Conservation (phyloP, 2,888 invertebrate genomes). For the Caenorhabditis japonica region DNA sequence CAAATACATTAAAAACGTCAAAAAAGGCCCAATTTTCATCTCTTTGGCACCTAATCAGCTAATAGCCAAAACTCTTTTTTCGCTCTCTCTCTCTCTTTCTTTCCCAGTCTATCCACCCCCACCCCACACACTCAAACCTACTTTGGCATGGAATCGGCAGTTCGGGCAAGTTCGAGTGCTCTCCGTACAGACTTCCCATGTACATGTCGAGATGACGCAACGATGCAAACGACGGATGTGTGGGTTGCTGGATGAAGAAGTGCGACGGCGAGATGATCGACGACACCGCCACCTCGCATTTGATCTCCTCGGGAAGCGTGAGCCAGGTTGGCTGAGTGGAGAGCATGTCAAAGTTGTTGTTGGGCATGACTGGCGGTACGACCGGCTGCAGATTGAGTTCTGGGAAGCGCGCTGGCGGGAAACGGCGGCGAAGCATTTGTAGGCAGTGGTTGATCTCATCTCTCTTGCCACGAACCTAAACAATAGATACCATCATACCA, state of each 20-base stretch:
- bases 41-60: too few relatives aligned
- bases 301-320: conserved; percentile 89
- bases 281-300: conserved; percentile 91
- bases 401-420: conserved; percentile 76
- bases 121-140: conserved; percentile 78
- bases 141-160: conserved; percentile 87
- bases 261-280: conserved; percentile 89
- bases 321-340: conserved; percentile 79
- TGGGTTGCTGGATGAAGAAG: conserved; percentile 93
- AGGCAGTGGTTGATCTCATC: conserved; percentile 76
- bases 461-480: conserved; percentile 72
- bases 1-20: too few relatives aligned
- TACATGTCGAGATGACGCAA: conserved; percentile 77
- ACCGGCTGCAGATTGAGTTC: conserved; percentile 77
- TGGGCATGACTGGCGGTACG: conserved; percentile 71
- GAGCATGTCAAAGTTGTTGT: conserved; percentile 59
- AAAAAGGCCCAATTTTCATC: too few relatives aligned
- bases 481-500: not conserved
- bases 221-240: conserved; percentile 91
- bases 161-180: conserved; percentile 83
- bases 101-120: too few relatives aligned
- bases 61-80: too few relatives aligned
- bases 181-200: conserved; percentile 87
- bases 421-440: conserved; percentile 73
- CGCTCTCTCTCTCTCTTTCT: too few relatives aligned